These are phyloP conservation scores for Heteronetta atricapilla DNA, from an alignment of 2,113 vertebrate genomes.

Conservation along the genomic window DNA sequence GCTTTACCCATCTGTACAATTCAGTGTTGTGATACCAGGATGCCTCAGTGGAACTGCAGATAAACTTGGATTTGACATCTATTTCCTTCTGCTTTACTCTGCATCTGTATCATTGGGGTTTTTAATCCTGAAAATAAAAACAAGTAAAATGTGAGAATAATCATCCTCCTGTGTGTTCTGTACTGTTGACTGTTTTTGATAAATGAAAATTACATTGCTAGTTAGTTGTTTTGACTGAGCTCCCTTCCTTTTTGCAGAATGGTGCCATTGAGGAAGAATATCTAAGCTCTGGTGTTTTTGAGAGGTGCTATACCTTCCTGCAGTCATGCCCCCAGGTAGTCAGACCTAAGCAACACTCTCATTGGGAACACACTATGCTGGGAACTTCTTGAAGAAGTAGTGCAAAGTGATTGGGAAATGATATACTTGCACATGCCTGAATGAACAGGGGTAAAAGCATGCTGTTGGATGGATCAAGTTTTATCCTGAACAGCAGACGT, in stretches of 20 bases:
- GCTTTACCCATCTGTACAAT: neutral
- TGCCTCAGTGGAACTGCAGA: slow-evolving; percentile 65
- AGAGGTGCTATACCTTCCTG: neutral
- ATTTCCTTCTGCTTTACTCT: slow-evolving; percentile 18
- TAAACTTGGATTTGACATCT: slow-evolving; percentile 13
- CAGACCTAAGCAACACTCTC: neutral
- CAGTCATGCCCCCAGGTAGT: neutral
- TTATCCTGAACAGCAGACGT: neutral
- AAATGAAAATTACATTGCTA: fast-evolving
- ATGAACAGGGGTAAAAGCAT: neutral
- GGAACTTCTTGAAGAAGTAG: neutral
- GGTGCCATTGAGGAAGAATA: neutral
- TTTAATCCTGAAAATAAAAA: slow-evolving; percentile 71
- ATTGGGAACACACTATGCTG: neutral
- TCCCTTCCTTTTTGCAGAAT: neutral
- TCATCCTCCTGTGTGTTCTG: neutral
- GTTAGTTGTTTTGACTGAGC: neutral
- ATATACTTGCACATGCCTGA: neutral
- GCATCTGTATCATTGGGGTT: neutral
- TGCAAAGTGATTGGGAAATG: neutral
- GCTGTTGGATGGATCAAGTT: neutral
- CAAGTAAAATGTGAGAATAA: slow-evolving; percentile 24
- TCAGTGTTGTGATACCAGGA: slow-evolving; percentile 43
- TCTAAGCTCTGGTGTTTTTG: neutral
- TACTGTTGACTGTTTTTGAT: neutral